Percentiles rank a stretch among this genome's conserved stretches.
phyloP scores from a whole-genome alignment of 2,888 invertebrate species.

The Caenorhabditis drosophilae region DNA sequence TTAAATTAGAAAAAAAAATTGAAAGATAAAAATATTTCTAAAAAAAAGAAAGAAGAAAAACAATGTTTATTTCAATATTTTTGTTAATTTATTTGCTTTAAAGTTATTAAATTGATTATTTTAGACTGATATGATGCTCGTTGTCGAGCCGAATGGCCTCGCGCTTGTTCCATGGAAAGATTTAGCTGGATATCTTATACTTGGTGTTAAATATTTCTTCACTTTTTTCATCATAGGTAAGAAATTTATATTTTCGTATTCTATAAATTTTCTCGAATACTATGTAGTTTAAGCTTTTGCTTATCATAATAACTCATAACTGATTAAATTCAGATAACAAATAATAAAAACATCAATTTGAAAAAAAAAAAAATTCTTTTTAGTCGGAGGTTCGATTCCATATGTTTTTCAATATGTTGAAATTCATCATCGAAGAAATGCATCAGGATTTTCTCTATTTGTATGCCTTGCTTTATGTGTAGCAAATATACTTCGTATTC shows the following conservation, averaged over 20 bases:
- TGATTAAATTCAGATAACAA: no score
- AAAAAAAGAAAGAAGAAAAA: no score
- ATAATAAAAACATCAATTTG: no score
- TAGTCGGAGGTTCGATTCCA: conserved; percentile 66
- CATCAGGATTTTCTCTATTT: conserved; percentile 94
- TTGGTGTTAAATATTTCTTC: conserved; percentile 42
- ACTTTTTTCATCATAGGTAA: conserved; percentile 49
- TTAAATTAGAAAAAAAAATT: no score
- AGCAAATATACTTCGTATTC: conserved; percentile 93
- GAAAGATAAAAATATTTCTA: no score
- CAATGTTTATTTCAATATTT: no score
- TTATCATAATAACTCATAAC: no score
- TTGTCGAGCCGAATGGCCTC: conserved; percentile 58
- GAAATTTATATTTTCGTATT: no score
- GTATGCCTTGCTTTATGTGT: conserved; percentile 92
- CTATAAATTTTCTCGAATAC: no score
- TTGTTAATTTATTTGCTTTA: background rate
- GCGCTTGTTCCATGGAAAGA: conserved; percentile 54
- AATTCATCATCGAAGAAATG: conserved; percentile 83
- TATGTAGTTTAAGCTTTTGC: no score
- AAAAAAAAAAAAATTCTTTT: conserved; percentile 11
- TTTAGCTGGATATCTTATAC: conserved; percentile 24
- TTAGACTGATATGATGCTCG: conserved; percentile 50
- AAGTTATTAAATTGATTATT: background rate
- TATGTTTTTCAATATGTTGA: conserved; percentile 78